Base-by-base conservation (phyloP, 2,797 vertebrate species). In the Myiotriccus ornatus region DNA sequence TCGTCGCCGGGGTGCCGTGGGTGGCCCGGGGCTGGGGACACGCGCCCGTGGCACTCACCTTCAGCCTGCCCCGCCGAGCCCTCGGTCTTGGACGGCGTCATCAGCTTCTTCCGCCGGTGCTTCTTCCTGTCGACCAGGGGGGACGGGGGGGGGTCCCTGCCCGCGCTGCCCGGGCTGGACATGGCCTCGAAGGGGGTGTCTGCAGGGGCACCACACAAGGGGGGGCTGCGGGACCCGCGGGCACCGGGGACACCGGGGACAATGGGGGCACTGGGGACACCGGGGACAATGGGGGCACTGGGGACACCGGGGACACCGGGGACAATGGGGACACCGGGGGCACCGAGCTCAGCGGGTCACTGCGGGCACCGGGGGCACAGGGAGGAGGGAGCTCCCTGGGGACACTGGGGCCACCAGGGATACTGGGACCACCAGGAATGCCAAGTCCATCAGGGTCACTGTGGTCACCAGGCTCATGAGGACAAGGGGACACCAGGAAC, bases 81-180 rank as follows among this genome's bases (percentile, higher is more conserved):
- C 32, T 99, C 99, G 0, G 99, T 99, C 97, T 99, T 99, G 87
- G 99, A 98, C 5, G 99, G 98, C 7, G 99, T 99, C 95, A 97
- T 98, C 93, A 99, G 98, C 96, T 99, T 99, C 98, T 99, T 99
- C 97, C 99, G 97, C 39, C 98, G 97, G 96, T 99, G 98, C 97
- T 99, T 99, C 98, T 99, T 99, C 94, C 98, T 97, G 97, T 99
- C 98, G 16, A 98, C 97, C 98, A 99, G 98, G 8, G 99, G 99
- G 11, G 99, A 99, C 0, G 99, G 98, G 7, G 98, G 94, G 0
- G 98, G 96, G 28, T 99, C 99, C 95, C 98, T 98, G 69, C 98
- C 98, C 7, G 97, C 87, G 43, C 98, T 98, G 75, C 98, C 91
- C 5, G 98, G 97, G 46, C 98, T 97, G 68, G 94, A 41, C 4